phyloP scores from a whole-genome alignment of 1,140 invertebrate genomes.

The Triops longicaudatus region DNA sequence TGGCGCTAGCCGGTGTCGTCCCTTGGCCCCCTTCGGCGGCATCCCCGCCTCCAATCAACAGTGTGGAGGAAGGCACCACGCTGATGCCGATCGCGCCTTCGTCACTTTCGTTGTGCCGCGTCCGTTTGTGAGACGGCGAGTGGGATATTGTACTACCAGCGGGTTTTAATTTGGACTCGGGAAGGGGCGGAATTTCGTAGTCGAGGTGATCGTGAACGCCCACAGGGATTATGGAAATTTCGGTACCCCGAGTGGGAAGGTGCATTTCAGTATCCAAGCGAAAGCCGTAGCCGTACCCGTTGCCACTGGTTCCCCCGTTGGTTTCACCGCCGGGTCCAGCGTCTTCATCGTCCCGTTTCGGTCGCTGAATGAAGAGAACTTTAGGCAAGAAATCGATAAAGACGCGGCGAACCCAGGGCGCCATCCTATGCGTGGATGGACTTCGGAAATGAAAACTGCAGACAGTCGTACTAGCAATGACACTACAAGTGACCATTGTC shows the following conservation, averaged over 20 bases:
- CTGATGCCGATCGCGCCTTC: neutral
- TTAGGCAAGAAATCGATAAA: constrained; percentile 84
- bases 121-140: constrained; percentile 1
- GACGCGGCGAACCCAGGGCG: constrained; percentile 76
- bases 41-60: constrained; percentile 34
- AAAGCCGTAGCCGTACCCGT: neutral
- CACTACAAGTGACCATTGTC: constrained; percentile 95
- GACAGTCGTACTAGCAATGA: constrained; percentile 95
- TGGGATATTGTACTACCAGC: constrained; percentile 14
- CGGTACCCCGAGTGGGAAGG: constrained; percentile 22
- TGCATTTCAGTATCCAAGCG: neutral
- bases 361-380: constrained; percentile 72
- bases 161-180: neutral
- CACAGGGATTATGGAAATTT: constrained; percentile 27
- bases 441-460: constrained; percentile 97
- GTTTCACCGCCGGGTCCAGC: constrained; percentile 22
- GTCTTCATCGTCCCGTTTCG: constrained; percentile 39
- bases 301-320: neutral
- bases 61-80: constrained; percentile 18
- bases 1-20: constrained; percentile 20
- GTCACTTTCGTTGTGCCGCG: neutral
- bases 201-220: constrained; percentile 17
- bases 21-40: constrained; percentile 50
- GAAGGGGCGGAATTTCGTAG: neutral
- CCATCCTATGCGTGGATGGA: constrained; percentile 91